Base-by-base conservation (phyloP, 2,113 vertebrate genomes). In the Procavia capensis region DNA sequence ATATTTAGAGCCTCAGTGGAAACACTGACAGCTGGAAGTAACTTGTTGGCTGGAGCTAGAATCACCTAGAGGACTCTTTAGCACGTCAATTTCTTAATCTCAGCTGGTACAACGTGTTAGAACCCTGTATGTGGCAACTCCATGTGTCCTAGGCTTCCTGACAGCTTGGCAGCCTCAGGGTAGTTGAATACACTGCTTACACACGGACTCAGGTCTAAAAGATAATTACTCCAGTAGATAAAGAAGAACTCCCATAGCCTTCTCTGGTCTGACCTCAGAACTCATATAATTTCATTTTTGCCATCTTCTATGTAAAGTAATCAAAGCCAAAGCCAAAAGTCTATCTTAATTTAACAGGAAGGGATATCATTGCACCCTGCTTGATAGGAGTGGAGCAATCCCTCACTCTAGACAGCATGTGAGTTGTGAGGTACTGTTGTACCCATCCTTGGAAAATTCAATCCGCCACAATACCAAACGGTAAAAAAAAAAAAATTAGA, bases 401-500 rank as follows among this genome's bases (percentile, higher is more conserved):
- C 34, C 66, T n/a, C 57, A 75, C 66, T 82, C 5, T 19, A 47
- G 64, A n/a, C 5, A 78, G 8, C 20, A 41, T 45, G n/a, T 43
- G 13, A 5, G 3, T 39, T 41, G 16, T 11, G 6, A 74, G 27
- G 9, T 27, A 61, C 20, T 39, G 1, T 24, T 72, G n/a, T 29
- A 2, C 16, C 2, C 4, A 93, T 45, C 39, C 36, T 45, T 66
- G 59, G 47, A 82, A 89, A 87, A n/a, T 76, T 41, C 4, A 90
- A 5, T 43, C 36, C 57, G 39, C 87, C 6, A 47, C 4, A 82
- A 50, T 36, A 47, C 29, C 39, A 34, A 66, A 87, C 3, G 84
- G 14, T 90, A 57, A 91, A 72, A 89, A 72, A 22, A n/a, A 20
- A 86, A 39, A 90, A 64, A 31, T 11, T 34, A 4, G 66, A 87